Evolutionary conservation across 2,113 vertebrate species (phyloP).

Genomic region (Cryptotis parvus): DNA sequence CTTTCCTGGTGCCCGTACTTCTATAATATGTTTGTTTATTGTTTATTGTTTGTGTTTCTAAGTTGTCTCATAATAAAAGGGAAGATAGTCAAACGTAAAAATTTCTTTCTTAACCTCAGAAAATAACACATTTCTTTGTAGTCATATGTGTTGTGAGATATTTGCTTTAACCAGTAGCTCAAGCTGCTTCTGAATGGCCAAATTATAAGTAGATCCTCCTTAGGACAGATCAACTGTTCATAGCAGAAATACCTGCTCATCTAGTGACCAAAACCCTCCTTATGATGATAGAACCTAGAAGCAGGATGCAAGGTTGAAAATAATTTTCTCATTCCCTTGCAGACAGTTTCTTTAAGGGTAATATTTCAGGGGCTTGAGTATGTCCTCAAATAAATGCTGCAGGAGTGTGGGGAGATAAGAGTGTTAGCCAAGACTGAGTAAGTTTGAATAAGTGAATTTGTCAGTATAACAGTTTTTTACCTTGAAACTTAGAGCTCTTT

Average conservation of each 20-base stretch:
- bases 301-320: conserved; percentile 17
- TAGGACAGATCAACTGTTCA: background rate
- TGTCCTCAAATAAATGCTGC: conserved; percentile 22
- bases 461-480: conserved; percentile 18
- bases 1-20: background rate
- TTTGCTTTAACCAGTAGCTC: conserved; percentile 19
- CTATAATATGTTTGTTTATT: background rate
- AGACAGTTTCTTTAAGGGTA: conserved; percentile 1
- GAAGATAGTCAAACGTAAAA: too few relatives aligned
- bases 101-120: background rate
- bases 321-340: conserved; percentile 34
- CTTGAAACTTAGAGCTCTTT: conserved; percentile 38
- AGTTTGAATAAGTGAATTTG: conserved; percentile 5
- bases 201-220: background rate
- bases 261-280: background rate
- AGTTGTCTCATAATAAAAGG: background rate
- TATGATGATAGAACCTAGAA: background rate
- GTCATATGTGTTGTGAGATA: background rate
- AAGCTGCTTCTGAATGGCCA: background rate
- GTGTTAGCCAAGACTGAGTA: background rate
- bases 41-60: conserved; percentile 35
- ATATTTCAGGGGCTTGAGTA: background rate
- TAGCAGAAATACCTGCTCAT: background rate
- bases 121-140: background rate
- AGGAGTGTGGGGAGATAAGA: background rate